Conservation (phyloP, 2,888 invertebrate species). For the Pseudolycoriella hygida region DNA sequence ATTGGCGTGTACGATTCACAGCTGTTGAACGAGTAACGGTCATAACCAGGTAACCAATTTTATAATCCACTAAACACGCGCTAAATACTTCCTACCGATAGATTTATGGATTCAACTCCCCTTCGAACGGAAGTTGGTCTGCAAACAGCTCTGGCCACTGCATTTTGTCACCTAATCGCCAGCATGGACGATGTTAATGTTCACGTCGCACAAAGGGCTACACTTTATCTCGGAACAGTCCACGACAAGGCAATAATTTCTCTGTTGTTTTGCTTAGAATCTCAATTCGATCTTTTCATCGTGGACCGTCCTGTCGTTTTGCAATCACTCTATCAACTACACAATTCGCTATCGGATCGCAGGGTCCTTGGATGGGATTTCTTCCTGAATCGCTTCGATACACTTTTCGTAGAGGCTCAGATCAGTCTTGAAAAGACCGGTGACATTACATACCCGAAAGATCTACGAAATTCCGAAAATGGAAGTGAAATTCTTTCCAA, state of each 20-base stretch:
- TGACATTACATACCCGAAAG: slow-evolving; percentile 68
- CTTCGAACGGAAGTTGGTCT: slow-evolving; percentile 64
- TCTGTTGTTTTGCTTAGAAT: slow-evolving; percentile 83
- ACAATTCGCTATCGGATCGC: slow-evolving; percentile 80
- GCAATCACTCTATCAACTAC: slow-evolving; percentile 85
- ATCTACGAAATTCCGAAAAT: slow-evolving; percentile 74
- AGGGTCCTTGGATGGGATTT: slow-evolving; percentile 93
- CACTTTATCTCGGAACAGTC: slow-evolving; percentile 81
- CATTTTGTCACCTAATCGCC: slow-evolving; percentile 90
- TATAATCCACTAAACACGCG: background rate
- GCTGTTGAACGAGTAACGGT: slow-evolving; percentile 92
- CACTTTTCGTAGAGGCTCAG: slow-evolving; percentile 90
- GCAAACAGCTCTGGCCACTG: slow-evolving; percentile 87
- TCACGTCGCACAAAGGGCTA: slow-evolving; percentile 85
- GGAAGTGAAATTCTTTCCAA: slow-evolving; percentile 70
- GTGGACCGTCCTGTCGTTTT: slow-evolving; percentile 93
- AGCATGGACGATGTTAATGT: slow-evolving; percentile 93
- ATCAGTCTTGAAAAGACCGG: slow-evolving; percentile 71
- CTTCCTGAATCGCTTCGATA: slow-evolving; percentile 90
- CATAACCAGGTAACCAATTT: slow-evolving; percentile 42
- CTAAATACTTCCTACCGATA: slow-evolving; percentile 12
- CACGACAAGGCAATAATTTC: slow-evolving; percentile 78
- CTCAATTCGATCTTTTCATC: slow-evolving; percentile 94
- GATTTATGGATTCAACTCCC: slow-evolving; percentile 83
- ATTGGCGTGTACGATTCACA: slow-evolving; percentile 80